Base-by-base conservation (phyloP, 37 sponge, comb jelly and placozoan genomes). In the Aplysina aerophoba region DNA sequence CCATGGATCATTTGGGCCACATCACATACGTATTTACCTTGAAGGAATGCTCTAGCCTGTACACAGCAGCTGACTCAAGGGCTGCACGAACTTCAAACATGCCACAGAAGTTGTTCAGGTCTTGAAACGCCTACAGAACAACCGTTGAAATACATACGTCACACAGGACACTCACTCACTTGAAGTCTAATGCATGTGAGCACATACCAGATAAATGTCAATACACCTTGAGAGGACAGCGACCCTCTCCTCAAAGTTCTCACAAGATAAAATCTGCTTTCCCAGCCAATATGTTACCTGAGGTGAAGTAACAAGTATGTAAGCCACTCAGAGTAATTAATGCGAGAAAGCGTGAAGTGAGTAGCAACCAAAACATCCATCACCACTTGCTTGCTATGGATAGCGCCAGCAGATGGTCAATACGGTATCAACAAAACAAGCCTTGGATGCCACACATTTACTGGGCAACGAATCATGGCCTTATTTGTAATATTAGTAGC, bases 191-290 rank as follows among this genome's bases (percentile, higher is more conserved):
- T 44, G 50, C 8, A 44, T 3, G 50, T 44, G 50, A 11, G 33
- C 16, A 81, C 87, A 72, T 53, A 96, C 97, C 91, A 72, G 86
- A 89, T 96, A 92, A 16, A 96, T 82, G 71, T 98, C 99, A 57
- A 95, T 81, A 21, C 90, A 69, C 54, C 99, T 84, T 21, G 88
- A 85, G 19, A 90, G 87, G 14, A 96, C 54, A 17, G 93, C 91
- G 25, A 92, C 92, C 66, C 99, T 82, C 87, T 98, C 99, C 50
- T 98, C 99, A 40, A 96, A 86, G 81, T 96, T 96, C 67, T 94
- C 91, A 55, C 86, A 85, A 65, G 81, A 86, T 1, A 96, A 93
- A 36, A 98, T 96, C 53, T 83, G 80, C 61, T 84, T 86, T 37
- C 80, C 61, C 39, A 94, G 69, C 97, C 97, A 98, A 59, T 88